phyloP scores from a whole-genome alignment of 2,888 invertebrate genomes.

The Drosophila longiperda region DNA sequence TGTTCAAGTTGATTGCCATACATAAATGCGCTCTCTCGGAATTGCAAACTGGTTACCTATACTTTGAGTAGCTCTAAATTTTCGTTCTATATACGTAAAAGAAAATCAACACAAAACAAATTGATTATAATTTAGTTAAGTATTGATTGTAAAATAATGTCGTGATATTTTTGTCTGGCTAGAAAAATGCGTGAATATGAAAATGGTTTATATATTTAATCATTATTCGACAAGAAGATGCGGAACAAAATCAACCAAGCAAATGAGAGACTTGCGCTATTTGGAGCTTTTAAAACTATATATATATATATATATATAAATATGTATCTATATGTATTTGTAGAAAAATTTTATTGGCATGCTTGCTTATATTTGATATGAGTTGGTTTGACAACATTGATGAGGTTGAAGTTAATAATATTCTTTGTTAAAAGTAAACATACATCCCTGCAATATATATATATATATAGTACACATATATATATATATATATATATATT shows the following conservation, averaged over 20 bases:
- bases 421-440: constrained; percentile 27
- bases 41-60: constrained; percentile 39
- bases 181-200: constrained; percentile 29
- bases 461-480: neutral
- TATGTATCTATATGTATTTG: constrained; percentile 29
- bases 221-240: constrained; percentile 28
- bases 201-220: constrained; percentile 49
- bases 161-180: constrained; percentile 69
- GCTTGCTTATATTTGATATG: constrained; percentile 76
- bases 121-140: constrained; percentile 23
- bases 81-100: constrained; percentile 12
- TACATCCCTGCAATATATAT: constrained; percentile 1
- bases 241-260: constrained; percentile 33
- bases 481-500: constrained; percentile 20
- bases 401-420: constrained; percentile 61
- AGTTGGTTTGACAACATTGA: constrained; percentile 63
- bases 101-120: constrained; percentile 18
- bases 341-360: constrained; percentile 52
- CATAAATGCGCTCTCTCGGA: constrained; percentile 70
- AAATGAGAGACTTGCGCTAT: constrained; percentile 72
- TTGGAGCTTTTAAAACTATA: constrained; percentile 66
- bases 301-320: constrained; percentile 1
- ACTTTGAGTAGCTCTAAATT: constrained; percentile 22
- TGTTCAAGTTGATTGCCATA: constrained; percentile 44
- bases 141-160: constrained; percentile 47